Evolutionary conservation across 2,113 vertebrate species (phyloP).

Genomic region (Nothobranchius furzeri): DNA sequence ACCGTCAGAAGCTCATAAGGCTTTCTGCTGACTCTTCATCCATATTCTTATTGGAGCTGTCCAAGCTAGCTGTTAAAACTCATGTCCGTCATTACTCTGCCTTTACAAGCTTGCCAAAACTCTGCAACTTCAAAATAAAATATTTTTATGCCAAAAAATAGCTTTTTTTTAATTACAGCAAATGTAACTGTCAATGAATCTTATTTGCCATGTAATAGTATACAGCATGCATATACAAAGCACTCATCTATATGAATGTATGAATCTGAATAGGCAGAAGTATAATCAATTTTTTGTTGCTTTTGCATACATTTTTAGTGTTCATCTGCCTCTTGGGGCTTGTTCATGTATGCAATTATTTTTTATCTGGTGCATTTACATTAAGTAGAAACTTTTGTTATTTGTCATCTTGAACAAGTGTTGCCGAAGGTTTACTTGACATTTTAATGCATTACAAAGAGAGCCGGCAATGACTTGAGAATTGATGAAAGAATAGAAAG

Average conservation of each 20-base stretch:
- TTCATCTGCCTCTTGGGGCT: constrained; percentile 35
- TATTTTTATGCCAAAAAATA: not conserved
- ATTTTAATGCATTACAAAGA: constrained; percentile 53
- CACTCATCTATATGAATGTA: not conserved
- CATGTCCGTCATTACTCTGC: not conserved
- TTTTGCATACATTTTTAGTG: constrained; percentile 29
- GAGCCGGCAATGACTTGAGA: constrained; percentile 12
- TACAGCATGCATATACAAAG: constrained; percentile 1
- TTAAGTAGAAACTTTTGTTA: constrained; percentile 48
- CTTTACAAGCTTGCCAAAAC: not conserved
- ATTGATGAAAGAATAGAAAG: constrained; percentile 18
- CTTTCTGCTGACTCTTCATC: not conserved
- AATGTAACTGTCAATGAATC: not conserved
- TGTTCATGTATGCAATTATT: constrained; percentile 56
- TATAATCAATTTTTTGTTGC: constrained; percentile 31
- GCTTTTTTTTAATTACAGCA: not conserved
- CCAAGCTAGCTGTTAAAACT: too few relatives aligned
- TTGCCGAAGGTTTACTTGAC: constrained; percentile 51
- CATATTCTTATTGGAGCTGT: not conserved
- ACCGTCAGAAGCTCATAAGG: not conserved
- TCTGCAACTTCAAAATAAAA: rapidly evolving
- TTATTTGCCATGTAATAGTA: not conserved
- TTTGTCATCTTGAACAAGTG: constrained; percentile 63
- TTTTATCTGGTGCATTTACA: constrained; percentile 55
- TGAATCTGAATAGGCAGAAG: constrained; percentile 2